Evolutionary conservation across 2,888 invertebrate species (phyloP), one percentile per base, ranked within the genome.

Genomic region (Diadegma fenestrale): DNA sequence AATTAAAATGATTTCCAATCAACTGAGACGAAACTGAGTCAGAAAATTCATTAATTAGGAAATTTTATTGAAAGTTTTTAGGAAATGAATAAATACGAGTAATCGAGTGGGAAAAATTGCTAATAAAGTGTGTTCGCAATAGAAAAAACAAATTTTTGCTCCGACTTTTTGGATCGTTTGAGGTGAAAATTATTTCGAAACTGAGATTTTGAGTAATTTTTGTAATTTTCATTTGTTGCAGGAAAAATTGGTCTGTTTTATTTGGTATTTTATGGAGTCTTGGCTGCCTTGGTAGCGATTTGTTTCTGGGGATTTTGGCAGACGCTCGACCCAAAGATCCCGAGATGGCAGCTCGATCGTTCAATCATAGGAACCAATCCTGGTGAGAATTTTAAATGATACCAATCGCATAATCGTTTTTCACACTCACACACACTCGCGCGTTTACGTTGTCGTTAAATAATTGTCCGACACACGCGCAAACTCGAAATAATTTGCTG

Each of bases 171-270:
- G 2, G 33, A 33, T 33, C 37, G 10, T 37, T 37, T 37, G 10
- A 8, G 8, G 37, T 37, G 37, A 37, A 37, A 37, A 37, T 8
- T 37, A 10, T 37, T 37, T 37, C 37, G 6, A 37, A 37, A 37
- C 0, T 45, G 43, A n/a, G 37, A 22, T 14, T 2, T 7, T 12
- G 10, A 37, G 19, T 37, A n/a, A 54, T 41, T 14, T 2, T 7
- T 6, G 10, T 54, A 68, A 58, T 58, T 10, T n/a, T 19, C 85
- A 79, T 81, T 88, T 82, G 71, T 95, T 96, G 64, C 95, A 99
- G 99, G 96, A 85, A 98, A 99, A 95, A 99, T 99, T 93, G 96
- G 97, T 77, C 94, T 98, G n/a, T 99, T 99, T 95, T 99, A 99
- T 95, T 95, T 98, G 90, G 96, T 98, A 90, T 99, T 99, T 95